Evolutionary conservation across 2,797 vertebrate genomes (phyloP).

Genomic region (Hippoglossus hippoglossus): DNA sequence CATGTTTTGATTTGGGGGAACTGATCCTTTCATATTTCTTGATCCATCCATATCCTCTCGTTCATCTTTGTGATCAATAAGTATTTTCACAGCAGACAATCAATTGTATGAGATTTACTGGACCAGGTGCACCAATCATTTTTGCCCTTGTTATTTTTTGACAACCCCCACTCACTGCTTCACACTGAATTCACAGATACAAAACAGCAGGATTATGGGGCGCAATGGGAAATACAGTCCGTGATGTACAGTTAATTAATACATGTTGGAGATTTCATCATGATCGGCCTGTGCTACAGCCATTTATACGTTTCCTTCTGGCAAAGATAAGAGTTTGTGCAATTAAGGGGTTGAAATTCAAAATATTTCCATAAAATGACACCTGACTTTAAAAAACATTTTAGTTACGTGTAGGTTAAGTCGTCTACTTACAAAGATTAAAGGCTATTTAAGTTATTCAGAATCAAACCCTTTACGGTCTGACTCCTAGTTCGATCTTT

Average conservation of each 20-base stretch:
- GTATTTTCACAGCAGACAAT: constrained; percentile 12
- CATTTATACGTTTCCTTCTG: neutral
- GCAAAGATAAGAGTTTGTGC: neutral
- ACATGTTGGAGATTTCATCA: neutral
- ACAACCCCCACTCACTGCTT: constrained; percentile 44
- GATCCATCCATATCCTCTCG: neutral
- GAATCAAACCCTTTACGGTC: neutral
- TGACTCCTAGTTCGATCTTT: neutral
- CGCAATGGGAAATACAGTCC: constrained; percentile 19
- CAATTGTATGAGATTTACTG: neutral
- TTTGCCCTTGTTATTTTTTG: constrained; percentile 4
- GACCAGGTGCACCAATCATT: constrained; percentile 5
- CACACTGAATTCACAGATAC: neutral
- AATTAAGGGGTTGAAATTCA: neutral
- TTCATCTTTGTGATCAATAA: neutral
- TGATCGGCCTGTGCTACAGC: neutral
- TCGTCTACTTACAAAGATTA: neutral
- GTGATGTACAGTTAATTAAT: neutral
- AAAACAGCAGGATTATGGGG: constrained; percentile 25
- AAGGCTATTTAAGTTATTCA: neutral
- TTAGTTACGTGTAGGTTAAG: too few species aligned
- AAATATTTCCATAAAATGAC: neutral
- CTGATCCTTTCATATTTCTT: neutral
- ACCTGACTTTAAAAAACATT: neutral
- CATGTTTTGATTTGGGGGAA: constrained; percentile 4